Conservation (phyloP, 2,888 invertebrate genomes). For the Aporophyla nigra region DNA sequence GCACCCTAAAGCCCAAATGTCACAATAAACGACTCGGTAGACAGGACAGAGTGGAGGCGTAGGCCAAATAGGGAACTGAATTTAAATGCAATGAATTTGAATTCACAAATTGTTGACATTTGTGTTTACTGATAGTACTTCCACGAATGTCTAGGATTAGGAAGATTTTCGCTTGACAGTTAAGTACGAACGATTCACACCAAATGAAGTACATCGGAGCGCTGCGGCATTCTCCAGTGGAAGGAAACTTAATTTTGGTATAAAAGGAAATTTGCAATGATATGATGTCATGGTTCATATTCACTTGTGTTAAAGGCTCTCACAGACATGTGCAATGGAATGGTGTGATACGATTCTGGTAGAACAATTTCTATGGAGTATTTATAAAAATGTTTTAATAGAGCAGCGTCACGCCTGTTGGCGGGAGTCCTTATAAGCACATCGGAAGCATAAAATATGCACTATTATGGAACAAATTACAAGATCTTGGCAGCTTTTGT, state of each 20-base stretch:
- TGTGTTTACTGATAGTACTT: slow-evolving; percentile 4
- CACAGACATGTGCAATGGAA: background rate
- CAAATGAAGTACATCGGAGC: background rate
- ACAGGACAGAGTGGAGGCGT: slow-evolving; percentile 4
- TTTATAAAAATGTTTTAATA: background rate
- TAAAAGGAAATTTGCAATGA: background rate
- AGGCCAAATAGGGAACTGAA: slow-evolving; percentile 11
- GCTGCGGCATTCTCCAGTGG: background rate
- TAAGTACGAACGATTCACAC: background rate
- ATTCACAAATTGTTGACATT: slow-evolving; percentile 28
- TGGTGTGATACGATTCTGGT: too few species aligned
- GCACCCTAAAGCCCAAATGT: slow-evolving; percentile 5
- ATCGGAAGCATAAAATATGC: background rate
- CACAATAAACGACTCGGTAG: slow-evolving; percentile 20
- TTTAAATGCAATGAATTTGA: slow-evolving; percentile 28
- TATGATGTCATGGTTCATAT: background rate
- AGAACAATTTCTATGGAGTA: background rate
- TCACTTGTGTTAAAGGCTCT: background rate
- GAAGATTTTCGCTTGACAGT: slow-evolving; percentile 10
- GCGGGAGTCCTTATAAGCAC: background rate
- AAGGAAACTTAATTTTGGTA: background rate
- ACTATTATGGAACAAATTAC: too few species aligned
- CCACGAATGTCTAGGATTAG: background rate
- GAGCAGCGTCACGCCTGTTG: background rate
- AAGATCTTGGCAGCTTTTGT: background rate